Evolutionary conservation across 2,888 invertebrate genomes (phyloP).

Genomic region (Pandemis heparana): DNA sequence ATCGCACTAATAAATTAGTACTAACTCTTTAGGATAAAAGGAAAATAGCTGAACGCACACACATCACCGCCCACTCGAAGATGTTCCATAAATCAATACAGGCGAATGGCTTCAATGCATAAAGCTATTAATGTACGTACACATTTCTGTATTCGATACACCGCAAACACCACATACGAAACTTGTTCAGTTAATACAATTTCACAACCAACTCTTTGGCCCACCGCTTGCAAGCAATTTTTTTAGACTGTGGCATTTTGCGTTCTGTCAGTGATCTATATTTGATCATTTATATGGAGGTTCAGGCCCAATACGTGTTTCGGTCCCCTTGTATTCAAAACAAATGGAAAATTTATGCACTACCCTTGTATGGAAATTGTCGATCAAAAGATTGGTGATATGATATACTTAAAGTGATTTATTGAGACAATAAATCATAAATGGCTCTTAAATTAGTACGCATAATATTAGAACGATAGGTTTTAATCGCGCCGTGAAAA

Average conservation of each 20-base stretch:
- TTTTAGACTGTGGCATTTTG: constrained; percentile 46
- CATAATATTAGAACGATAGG: not conserved
- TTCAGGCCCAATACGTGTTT: constrained; percentile 60
- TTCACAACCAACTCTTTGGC: constrained; percentile 18
- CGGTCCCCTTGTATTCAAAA: constrained; percentile 66
- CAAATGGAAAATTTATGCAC: constrained; percentile 75
- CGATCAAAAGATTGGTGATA: constrained; percentile 69
- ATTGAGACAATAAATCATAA: constrained; percentile 37
- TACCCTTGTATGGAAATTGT: constrained; percentile 70
- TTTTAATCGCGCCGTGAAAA: not conserved
- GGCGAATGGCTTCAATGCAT: constrained; percentile 67
- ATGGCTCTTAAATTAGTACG: not conserved
- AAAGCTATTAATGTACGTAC: constrained; percentile 61
- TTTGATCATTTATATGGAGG: constrained; percentile 49
- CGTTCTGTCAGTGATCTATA: constrained; percentile 37
- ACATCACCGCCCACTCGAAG: constrained; percentile 70
- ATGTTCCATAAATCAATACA: constrained; percentile 70
- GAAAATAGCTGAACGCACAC: constrained; percentile 59
- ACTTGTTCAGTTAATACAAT: constrained; percentile 25
- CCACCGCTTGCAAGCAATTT: not conserved
- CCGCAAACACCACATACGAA: constrained; percentile 45
- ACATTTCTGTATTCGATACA: constrained; percentile 41
- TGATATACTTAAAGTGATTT: constrained; percentile 56
- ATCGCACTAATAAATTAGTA: constrained; percentile 43
- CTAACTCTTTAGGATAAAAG: constrained; percentile 49